A percentile compares a stretch with the other conserved stretches of the same genome.
Evolutionary conservation across 1,140 invertebrate species (phyloP).

Genomic region (Ooceraea biroi): DNA sequence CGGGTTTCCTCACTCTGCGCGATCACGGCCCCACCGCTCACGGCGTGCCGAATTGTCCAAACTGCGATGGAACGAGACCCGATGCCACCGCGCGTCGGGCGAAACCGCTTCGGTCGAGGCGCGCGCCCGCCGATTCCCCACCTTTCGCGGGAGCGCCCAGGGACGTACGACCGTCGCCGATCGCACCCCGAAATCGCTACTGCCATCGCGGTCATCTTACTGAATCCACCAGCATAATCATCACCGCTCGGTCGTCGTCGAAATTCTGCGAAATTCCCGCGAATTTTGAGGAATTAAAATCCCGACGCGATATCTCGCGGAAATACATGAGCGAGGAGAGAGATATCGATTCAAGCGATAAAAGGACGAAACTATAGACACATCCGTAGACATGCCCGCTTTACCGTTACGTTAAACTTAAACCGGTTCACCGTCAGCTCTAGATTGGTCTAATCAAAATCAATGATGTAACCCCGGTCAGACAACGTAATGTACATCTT

Average conservation of each 20-base stretch:
- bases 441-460: slow-evolving; percentile 40
- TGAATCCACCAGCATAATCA: no score
- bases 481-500: neutral
- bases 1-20: neutral
- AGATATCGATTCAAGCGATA: no score
- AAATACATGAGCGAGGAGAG: no score
- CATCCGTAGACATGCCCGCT: neutral
- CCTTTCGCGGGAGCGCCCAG: slow-evolving; percentile 33
- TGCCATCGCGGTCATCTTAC: no score
- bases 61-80: slow-evolving; percentile 62
- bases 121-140: slow-evolving; percentile 60
- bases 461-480: slow-evolving; percentile 1
- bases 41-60: slow-evolving; percentile 49
- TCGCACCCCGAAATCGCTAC: no score
- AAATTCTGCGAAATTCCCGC: no score
- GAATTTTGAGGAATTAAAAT: no score
- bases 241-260: no score
- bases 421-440: neutral
- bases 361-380: no score
- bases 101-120: slow-evolving; percentile 60
- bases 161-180: slow-evolving; percentile 16
- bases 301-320: no score
- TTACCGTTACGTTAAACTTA: neutral
- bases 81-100: slow-evolving; percentile 59
- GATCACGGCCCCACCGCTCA: neutral